These are phyloP conservation scores for Flexamia atlantica DNA, from an alignment of 2,888 invertebrate species.

Conservation along the genomic window DNA sequence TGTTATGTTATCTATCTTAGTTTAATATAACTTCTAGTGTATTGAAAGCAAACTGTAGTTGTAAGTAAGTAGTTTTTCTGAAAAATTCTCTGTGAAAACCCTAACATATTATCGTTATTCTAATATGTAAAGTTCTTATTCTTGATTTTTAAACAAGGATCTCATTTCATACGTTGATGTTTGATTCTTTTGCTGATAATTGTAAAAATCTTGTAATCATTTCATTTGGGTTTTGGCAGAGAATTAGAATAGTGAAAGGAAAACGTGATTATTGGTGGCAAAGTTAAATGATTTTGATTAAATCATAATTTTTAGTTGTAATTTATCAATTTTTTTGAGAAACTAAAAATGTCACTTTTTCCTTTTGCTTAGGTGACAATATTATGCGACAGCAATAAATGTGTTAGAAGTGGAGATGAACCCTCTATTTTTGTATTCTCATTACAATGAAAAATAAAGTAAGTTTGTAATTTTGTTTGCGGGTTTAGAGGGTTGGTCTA, in stretches of 20 bases:
- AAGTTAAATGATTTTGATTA: slow-evolving; percentile 35
- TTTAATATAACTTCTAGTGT: slow-evolving; percentile 57
- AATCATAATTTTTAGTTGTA: slow-evolving; percentile 25
- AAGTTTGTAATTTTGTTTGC: slow-evolving; percentile 65
- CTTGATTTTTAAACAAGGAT: slow-evolving; percentile 51
- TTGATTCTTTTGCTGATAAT: background rate
- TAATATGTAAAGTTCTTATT: slow-evolving; percentile 25
- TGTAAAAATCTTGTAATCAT: background rate
- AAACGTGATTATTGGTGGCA: slow-evolving; percentile 62
- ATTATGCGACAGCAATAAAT: slow-evolving; percentile 70
- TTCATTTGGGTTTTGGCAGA: slow-evolving; percentile 63
- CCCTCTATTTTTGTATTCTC: slow-evolving; percentile 71
- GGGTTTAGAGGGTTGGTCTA: slow-evolving; percentile 65
- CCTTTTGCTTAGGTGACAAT: slow-evolving; percentile 70
- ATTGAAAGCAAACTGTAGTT: slow-evolving; percentile 57
- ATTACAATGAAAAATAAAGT: slow-evolving; percentile 68
- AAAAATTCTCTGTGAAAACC: slow-evolving; percentile 63
- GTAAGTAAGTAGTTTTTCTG: slow-evolving; percentile 60
- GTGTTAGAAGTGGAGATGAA: slow-evolving; percentile 69
- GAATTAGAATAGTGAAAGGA: slow-evolving; percentile 65
- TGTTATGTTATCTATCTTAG: slow-evolving; percentile 61
- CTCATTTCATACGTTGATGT: slow-evolving; percentile 18
- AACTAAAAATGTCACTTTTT: slow-evolving; percentile 65
- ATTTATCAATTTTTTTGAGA: slow-evolving; percentile 44
- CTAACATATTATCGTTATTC: slow-evolving; percentile 22